Base-by-base conservation (phyloP, 2,888 invertebrate genomes). In the Diabrotica balteata region DNA sequence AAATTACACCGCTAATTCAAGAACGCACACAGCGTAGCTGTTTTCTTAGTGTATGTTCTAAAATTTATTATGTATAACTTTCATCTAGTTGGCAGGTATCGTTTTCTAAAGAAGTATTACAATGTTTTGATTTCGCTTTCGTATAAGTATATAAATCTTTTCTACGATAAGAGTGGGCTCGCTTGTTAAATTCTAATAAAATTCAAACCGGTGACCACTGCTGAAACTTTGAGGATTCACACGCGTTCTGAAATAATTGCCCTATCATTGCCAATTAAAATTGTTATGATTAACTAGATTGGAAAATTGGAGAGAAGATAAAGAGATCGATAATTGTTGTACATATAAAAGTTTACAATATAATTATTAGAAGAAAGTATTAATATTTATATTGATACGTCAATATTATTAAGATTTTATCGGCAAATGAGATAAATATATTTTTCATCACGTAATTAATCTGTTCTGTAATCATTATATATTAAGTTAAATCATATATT, bases 41-140 rank as follows among this genome's bases (percentile, higher is more conserved):
- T 51, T 51, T 51, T 51, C 51, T 51, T 10, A 10, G 51, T 51
- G 51, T 51, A 51, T 7, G 7, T 51, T 7, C 11, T 44, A 11
- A 55, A 55, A 57, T 11, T 45, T 17, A 10, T 11, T 57, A 44
- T 22, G n/a, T 57, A 8, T 11, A 57, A 57, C 57, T 57, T 57
- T 57, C 57, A n/a, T 57, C 10, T 8, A 11, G 11, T 17, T 45
- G 57, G n/a, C 57, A 57, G 45, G n/a, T 57, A 57, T 58, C 17
- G 58, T 58, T 58, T 58, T 58, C 58, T 59, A 59, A 17, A 46
- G 10, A 44, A 55, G 8, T 44, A 58, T 58, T 58, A 46, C 50
- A 59, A 7, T 62, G 57, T 63, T 63, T 63, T 46, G 63, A 57
- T 55, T 57, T 63, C 63, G 22, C 49, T 57, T 49, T 51, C 57